Percentiles rank a stretch among this genome's conserved stretches.
These are phyloP conservation scores for Podarcis cretensis DNA, from an alignment of 2,113 vertebrate species.

Conservation along the genomic window DNA sequence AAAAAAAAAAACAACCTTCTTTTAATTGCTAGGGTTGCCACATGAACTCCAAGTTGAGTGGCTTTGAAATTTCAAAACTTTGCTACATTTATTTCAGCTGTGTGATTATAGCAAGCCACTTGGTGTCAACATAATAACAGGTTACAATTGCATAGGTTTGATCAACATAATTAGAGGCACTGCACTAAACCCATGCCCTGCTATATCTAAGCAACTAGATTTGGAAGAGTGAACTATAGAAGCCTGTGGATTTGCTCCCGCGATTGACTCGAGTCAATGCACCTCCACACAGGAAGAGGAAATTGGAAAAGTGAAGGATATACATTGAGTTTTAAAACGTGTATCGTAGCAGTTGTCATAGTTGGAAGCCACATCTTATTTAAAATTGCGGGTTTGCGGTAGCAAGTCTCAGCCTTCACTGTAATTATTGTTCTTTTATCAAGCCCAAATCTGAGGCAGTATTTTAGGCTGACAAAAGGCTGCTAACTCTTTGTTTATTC, in stretches of 20 bases:
- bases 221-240: constrained; percentile 14
- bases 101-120: background rate
- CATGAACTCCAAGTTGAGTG: background rate
- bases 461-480: constrained; percentile 69
- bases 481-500: constrained; percentile 72
- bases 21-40: background rate
- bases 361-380: constrained; percentile 61
- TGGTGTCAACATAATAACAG: background rate
- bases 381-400: constrained; percentile 70
- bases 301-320: constrained; percentile 13
- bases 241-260: constrained; percentile 3
- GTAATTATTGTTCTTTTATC: constrained; percentile 74
- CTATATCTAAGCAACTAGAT: fast-evolving
- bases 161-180: background rate
- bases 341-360: constrained; percentile 36
- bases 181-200: background rate
- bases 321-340: constrained; percentile 18
- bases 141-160: background rate
- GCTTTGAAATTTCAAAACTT: background rate
- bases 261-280: background rate
- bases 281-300: too few relatives aligned
- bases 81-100: background rate
- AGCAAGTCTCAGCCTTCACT: constrained; percentile 51
- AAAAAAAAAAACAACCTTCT: background rate
- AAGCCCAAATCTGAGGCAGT: constrained; percentile 62